Base-by-base conservation (phyloP, 2,888 invertebrate genomes). In the Tethea ocularis region DNA sequence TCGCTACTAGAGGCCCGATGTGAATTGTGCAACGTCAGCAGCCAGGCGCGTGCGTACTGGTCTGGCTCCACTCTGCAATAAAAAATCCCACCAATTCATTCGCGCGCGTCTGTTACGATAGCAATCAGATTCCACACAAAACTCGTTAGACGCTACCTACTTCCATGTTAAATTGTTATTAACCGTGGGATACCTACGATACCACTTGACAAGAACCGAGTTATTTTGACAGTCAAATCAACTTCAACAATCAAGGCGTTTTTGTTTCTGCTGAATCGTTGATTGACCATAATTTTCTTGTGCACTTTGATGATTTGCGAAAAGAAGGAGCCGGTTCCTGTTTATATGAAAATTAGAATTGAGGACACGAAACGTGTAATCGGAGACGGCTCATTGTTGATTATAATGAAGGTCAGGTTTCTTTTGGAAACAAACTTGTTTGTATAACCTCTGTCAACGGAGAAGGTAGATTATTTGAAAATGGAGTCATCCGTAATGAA, bases 21-120 rank as follows among this genome's bases (percentile, higher is more conserved):
- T 84, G 80, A 84, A 88, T 88, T 87, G 88, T 91, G 89, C 90
- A 91, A 88, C 88, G 88, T 87, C 88, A 89, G 83, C 86, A 65
- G 67, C 82, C 87, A 65, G 67, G 82, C 87, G 86, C 88, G 87
- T 89, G 88, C 87, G 88, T 88, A 83, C 79, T 76, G 64, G 73
- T 83, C 79, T 76, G 63, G 72, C 61, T 62, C 74, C 67, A 75
- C 75, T 64, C 69, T 63, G 69, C 74, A 77, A 80, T 78, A 85
- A 85, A 81, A 70, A 69, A 60, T 46, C 46, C 61, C 71, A 66
- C 71, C 66, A 71, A 54, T 33, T 54, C 54, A 33, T 17, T 54
- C 33, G 67, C 70, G 72, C 33, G 67, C 70, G 72, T 64, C 73
- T 67, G 73, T 74, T 71, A 75, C 68, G 69, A 74, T 66, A 71